Evolutionary conservation across 2,113 vertebrate genomes (phyloP).

Genomic region (Macrotus californicus): DNA sequence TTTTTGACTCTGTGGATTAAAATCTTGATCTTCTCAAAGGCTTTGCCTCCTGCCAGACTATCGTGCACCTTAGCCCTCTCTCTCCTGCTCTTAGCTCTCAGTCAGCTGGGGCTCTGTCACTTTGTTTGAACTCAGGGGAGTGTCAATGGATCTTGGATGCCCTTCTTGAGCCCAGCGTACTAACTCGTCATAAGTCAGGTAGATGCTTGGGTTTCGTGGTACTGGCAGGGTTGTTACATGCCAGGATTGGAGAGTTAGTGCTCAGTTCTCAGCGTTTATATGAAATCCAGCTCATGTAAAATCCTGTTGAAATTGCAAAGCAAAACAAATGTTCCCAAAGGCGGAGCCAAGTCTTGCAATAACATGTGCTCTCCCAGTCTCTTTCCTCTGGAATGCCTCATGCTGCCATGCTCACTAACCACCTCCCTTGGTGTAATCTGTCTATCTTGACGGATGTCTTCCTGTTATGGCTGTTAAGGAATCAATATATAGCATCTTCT

Average conservation of each 20-base stretch:
- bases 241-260: background rate
- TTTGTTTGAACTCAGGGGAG: background rate
- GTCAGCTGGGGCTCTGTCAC: background rate
- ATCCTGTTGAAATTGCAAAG: background rate
- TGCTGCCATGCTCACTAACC: background rate
- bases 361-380: background rate
- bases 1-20: background rate
- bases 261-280: background rate
- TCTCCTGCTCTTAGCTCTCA: background rate
- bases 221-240: background rate
- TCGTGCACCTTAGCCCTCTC: background rate
- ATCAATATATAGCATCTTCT: background rate
- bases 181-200: background rate
- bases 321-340: background rate
- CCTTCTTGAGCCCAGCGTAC: background rate
- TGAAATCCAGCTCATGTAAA: slow-evolving; percentile 13
- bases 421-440: background rate
- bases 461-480: background rate
- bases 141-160: background rate
- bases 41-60: background rate
- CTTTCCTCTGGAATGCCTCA: background rate
- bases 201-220: background rate
- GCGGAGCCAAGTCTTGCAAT: background rate
- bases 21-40: background rate
- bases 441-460: background rate